Base-by-base conservation (phyloP, 1,140 invertebrate species). In the Panagrolaimus sp. region DNA sequence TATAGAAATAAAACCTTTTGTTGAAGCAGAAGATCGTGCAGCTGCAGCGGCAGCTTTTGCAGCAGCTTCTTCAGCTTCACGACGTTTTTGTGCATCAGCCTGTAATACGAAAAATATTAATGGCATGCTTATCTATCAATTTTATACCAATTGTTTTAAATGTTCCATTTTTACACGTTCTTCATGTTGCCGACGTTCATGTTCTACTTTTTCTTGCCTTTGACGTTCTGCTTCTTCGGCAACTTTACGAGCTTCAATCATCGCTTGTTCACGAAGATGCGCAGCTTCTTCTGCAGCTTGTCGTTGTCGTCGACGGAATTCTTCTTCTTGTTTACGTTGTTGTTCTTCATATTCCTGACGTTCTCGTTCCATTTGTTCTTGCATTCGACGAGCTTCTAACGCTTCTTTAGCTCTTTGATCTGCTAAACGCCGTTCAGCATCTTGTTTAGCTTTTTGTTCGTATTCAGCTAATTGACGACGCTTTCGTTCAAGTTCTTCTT, bases 311-410 rank as follows among this genome's bases (percentile, higher is more conserved):
- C 52, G 52, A 21, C 52, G 52, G 1, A 58, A 3, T 21, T 58
- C 52, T 24, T 58, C 52, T 8, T 21, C 52, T 8, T 14, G 14
- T 8, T 58, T n/a, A 58, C 52, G 65, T 67, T 67, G 28, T 10
- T 47, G 45, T 17, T 74, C 72, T 43, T 69, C 75, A n/a, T 52
- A 45, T 3, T 72, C 24, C 10, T 17, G 68, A 24, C 58, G 67
- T 24, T 45, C 45, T 24, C 71, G 58, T 44, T 77, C 68, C 44
- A 76, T 45, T 55, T 77, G 9, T 62, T 76, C 75, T 45, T 78
- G 63, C 58, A 15, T 48, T 75, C 69, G 45, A 17, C 52, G 68
- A 4, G 44, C 58, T 24, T 68, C 43, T 12, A 67, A 46, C n/a
- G 74, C 71, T 32, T 73, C 71, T 9, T 21, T 67, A 7, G 47